A percentile compares a stretch with the other conserved stretches of the same genome.
Evolutionary conservation across 2,888 invertebrate genomes (phyloP).

Genomic region (Crocallis elinguaria): DNA sequence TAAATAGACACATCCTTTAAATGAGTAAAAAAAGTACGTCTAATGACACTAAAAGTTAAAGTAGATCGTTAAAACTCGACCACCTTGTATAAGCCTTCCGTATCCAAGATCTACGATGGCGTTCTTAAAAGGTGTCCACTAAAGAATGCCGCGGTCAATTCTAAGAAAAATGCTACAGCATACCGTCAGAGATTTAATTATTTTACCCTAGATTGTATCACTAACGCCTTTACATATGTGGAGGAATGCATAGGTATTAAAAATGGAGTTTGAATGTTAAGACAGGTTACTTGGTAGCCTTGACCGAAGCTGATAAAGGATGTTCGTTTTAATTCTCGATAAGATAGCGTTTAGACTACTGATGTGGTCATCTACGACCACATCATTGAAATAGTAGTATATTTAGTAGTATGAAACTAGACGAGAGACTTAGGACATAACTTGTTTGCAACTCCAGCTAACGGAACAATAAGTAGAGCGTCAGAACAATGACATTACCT

Average conservation of each 20-base stretch:
- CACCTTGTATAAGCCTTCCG: slow-evolving; percentile 39
- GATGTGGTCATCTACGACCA: no score
- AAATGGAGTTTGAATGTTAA: neutral
- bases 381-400: no score
- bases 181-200: slow-evolving; percentile 26
- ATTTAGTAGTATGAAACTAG: no score
- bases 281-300: neutral
- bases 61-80: neutral
- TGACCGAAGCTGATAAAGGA: no score
- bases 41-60: neutral
- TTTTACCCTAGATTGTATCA: slow-evolving; percentile 24
- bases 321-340: no score
- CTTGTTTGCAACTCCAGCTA: no score
- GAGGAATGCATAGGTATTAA: slow-evolving; percentile 36
- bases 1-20: no score
- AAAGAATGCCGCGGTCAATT: slow-evolving; percentile 50
- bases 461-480: no score
- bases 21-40: no score
- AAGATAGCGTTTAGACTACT: no score
- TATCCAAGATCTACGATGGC: slow-evolving; percentile 41
- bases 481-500: no score
- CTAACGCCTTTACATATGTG: slow-evolving; percentile 1
- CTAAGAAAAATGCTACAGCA: slow-evolving; percentile 50
- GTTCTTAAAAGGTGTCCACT: slow-evolving; percentile 42
- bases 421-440: no score